Percentiles rank a stretch among this genome's conserved stretches.
These are phyloP conservation scores for Druon quercuslanigerum DNA, from an alignment of 1,140 invertebrate species.

Conservation along the genomic window DNA sequence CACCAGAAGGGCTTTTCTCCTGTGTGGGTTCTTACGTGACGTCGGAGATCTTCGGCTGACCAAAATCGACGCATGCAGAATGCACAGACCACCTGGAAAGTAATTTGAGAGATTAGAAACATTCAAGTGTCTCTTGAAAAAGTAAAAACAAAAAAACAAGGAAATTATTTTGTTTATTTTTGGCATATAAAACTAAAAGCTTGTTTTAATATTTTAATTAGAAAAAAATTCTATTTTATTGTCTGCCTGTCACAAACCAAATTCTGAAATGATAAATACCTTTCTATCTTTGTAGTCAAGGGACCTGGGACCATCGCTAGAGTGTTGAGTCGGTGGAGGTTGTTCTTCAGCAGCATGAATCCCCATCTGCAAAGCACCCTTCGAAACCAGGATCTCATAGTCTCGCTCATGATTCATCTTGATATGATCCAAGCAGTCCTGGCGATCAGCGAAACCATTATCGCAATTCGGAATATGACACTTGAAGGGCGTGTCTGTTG, in stretches of 20 bases:
- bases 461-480: slow-evolving; percentile 90
- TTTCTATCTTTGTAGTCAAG: slow-evolving; percentile 92
- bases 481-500: slow-evolving; percentile 87
- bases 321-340: slow-evolving; percentile 50
- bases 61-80: slow-evolving; percentile 95
- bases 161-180: no score
- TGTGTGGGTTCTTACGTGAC: slow-evolving; percentile 94
- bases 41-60: slow-evolving; percentile 93
- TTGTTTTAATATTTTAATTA: no score
- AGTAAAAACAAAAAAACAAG: no score
- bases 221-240: not conserved
- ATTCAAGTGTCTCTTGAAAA: not conserved
- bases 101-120: not conserved
- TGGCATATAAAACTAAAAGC: no score
- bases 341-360: slow-evolving; percentile 70
- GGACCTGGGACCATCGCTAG: slow-evolving; percentile 81
- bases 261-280: slow-evolving; percentile 70
- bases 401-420: slow-evolving; percentile 82
- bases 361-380: slow-evolving; percentile 85
- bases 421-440: slow-evolving; percentile 89
- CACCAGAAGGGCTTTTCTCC: slow-evolving; percentile 88
- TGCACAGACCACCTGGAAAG: slow-evolving; percentile 87
- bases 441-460: slow-evolving; percentile 85
- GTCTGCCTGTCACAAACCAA: not conserved
- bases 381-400: slow-evolving; percentile 85